These are phyloP conservation scores for Mythimna pallens DNA, from an alignment of 2,888 invertebrate genomes.

Conservation along the genomic window DNA sequence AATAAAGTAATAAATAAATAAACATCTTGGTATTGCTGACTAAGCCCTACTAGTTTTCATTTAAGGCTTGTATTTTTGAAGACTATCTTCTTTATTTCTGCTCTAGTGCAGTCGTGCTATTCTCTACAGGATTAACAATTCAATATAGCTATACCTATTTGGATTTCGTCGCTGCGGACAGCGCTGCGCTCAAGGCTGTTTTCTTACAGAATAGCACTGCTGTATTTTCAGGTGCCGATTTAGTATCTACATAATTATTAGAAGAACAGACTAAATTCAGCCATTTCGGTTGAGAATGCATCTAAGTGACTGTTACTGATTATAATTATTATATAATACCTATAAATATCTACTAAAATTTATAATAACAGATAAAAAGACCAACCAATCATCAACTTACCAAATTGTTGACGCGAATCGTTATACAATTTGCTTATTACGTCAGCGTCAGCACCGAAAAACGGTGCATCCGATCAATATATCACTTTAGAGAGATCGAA, in stretches of 20 bases:
- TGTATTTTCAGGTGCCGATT: not conserved
- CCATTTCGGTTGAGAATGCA: not conserved
- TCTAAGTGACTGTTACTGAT: slow-evolving; percentile 7
- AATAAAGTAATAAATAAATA: too few species aligned
- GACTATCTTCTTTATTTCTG: too few species aligned
- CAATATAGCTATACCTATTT: too few species aligned
- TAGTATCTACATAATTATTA: not conserved
- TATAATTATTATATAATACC: not conserved
- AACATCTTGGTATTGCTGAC: too few species aligned
- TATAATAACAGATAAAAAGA: slow-evolving; percentile 2
- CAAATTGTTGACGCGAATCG: slow-evolving; percentile 11
- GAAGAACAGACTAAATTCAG: not conserved
- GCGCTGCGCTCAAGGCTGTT: too few species aligned
- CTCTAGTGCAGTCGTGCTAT: too few species aligned
- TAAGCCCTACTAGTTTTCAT: too few species aligned
- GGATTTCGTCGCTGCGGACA: too few species aligned
- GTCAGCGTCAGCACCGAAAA: not conserved
- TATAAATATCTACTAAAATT: not conserved
- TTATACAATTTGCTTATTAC: slow-evolving; percentile 22
- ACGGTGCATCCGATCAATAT: not conserved
- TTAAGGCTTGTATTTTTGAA: too few species aligned
- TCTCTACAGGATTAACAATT: too few species aligned
- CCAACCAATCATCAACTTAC: too few species aligned
- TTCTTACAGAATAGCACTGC: too few species aligned
- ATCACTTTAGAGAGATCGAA: not conserved